phyloP scores from a whole-genome alignment of 2,797 vertebrate genomes.

The Sternotherus odoratus region DNA sequence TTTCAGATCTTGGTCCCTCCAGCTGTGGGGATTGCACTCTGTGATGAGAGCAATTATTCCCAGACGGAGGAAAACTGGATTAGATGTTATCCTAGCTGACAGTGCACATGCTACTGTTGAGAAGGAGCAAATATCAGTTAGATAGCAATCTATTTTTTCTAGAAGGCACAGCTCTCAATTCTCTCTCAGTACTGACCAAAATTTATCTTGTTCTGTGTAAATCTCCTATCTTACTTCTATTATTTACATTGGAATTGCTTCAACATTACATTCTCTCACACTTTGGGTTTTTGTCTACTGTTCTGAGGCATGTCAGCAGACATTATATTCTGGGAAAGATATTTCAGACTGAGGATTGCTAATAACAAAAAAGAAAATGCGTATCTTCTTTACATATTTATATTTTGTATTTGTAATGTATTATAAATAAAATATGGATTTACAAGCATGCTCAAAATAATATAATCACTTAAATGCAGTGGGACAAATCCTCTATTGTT shows the following conservation, averaged over 20 bases:
- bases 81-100: not conserved
- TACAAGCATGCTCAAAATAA: not conserved
- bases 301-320: not conserved
- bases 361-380: not conserved
- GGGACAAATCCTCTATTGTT: not conserved
- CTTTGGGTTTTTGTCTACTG: not conserved
- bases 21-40: not conserved
- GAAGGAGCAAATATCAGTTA: not conserved
- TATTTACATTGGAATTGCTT: not conserved
- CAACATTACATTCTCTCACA: not conserved
- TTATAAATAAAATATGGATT: not conserved
- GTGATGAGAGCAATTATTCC: not conserved
- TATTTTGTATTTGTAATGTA: not conserved
- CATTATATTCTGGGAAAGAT: not conserved
- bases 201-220: not conserved
- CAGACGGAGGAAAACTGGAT: not conserved
- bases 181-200: not conserved
- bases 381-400: not conserved
- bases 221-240: not conserved
- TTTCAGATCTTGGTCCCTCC: not conserved
- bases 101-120: rapidly evolving
- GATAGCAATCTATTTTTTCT: not conserved
- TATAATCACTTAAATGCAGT: not conserved
- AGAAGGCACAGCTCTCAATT: not conserved
- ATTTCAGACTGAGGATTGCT: not conserved